Conservation (phyloP, 2,797 vertebrate genomes). For the Benthosema pterotum region DNA sequence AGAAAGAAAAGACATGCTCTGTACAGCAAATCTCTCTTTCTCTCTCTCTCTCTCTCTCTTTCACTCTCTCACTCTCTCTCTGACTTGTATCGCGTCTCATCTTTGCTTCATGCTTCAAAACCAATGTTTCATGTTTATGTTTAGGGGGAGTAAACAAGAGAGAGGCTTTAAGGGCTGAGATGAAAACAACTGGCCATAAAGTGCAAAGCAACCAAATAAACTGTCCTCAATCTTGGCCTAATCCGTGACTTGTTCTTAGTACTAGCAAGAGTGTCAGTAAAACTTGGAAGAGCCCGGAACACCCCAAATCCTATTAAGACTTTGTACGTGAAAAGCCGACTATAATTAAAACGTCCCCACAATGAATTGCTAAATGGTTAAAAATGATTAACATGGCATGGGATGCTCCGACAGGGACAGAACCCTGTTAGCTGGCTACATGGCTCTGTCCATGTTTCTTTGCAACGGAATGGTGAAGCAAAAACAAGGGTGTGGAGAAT, state of each 20-base stretch:
- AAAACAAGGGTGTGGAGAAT: not conserved
- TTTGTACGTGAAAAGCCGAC: slow-evolving; percentile 73
- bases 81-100: slow-evolving; percentile 66
- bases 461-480: slow-evolving; percentile 45
- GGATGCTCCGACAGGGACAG: slow-evolving; percentile 53
- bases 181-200: slow-evolving; percentile 74
- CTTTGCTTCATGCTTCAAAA: slow-evolving; percentile 74
- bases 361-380: slow-evolving; percentile 73
- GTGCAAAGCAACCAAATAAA: slow-evolving; percentile 73
- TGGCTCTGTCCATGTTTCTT: slow-evolving; percentile 49
- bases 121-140: slow-evolving; percentile 78
- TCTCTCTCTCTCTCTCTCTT: not conserved
- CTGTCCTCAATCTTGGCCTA: slow-evolving; percentile 67
- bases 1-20: slow-evolving; percentile 51
- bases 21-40: slow-evolving; percentile 19
- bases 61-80: slow-evolving; percentile 22
- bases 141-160: slow-evolving; percentile 69
- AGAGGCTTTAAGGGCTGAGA: slow-evolving; percentile 70
- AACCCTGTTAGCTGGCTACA: slow-evolving; percentile 50
- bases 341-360: slow-evolving; percentile 77
- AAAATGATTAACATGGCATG: slow-evolving; percentile 75
- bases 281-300: slow-evolving; percentile 70
- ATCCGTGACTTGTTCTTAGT: slow-evolving; percentile 66
- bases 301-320: slow-evolving; percentile 82
- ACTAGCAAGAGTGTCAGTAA: slow-evolving; percentile 62